Evolutionary conservation across 2,113 vertebrate genomes (phyloP).

Genomic region (Gavialis gangeticus): DNA sequence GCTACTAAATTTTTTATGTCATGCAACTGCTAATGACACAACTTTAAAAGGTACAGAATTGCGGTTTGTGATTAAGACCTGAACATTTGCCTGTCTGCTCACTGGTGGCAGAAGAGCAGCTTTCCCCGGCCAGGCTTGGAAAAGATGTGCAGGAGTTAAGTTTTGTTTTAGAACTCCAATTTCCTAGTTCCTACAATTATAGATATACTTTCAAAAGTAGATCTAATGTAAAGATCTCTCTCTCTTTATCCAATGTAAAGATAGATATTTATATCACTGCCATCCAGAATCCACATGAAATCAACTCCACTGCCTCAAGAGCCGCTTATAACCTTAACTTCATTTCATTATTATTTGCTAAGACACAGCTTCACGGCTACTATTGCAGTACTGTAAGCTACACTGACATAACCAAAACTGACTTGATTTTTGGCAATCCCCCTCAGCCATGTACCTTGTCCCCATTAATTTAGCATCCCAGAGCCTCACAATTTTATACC

Average conservation of each 20-base stretch:
- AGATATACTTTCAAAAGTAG: slow-evolving; percentile 7
- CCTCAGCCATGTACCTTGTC: too few species aligned
- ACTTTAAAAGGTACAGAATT: neutral
- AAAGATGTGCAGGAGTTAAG: neutral
- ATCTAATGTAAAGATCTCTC: neutral
- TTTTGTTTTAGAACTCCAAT: neutral
- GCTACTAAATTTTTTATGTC: neutral
- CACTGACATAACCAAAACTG: too few species aligned
- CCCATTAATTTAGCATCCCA: too few species aligned
- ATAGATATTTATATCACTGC: neutral
- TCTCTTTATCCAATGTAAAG: neutral
- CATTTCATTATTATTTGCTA: accelerated
- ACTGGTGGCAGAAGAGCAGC: neutral
- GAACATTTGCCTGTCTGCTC: neutral
- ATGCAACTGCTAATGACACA: neutral
- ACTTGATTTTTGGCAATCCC: too few species aligned
- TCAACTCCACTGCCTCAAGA: neutral
- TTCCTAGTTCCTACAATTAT: neutral
- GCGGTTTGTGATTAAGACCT: neutral
- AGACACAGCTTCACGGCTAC: neutral
- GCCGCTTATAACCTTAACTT: too few species aligned
- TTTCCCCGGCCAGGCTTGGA: neutral
- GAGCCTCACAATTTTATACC: too few species aligned
- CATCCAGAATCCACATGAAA: neutral
- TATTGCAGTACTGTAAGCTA: neutral